A percentile compares a stretch with the other conserved stretches of the same genome.
These are phyloP conservation scores for Drosophila santomea DNA, from an alignment of 1,140 invertebrate genomes.

Conservation along the genomic window DNA sequence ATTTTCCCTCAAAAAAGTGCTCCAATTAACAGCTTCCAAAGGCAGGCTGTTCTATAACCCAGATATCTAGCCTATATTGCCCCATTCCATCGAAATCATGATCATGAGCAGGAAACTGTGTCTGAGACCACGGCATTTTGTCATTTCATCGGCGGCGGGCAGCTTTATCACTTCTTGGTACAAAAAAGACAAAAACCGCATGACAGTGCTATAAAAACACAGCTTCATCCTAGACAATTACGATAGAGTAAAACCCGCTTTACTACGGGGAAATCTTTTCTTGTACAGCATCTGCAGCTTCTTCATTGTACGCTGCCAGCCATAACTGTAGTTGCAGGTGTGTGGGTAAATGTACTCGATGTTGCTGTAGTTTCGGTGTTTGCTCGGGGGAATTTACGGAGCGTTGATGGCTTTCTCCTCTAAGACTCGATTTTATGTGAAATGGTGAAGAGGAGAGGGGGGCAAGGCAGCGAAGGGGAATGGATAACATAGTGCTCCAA, in stretches of 20 bases:
- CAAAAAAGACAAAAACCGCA: constrained; percentile 20
- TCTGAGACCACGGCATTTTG: constrained; percentile 37
- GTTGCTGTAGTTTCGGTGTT: constrained; percentile 57
- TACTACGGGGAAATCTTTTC: constrained; percentile 70
- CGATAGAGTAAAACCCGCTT: constrained; percentile 46
- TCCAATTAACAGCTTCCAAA: constrained; percentile 12
- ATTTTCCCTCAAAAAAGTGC: not conserved
- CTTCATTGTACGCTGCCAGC: constrained; percentile 8
- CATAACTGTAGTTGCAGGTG: constrained; percentile 58
- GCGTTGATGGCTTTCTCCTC: constrained; percentile 76
- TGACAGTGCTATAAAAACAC: constrained; percentile 43
- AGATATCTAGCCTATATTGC: constrained; percentile 18
- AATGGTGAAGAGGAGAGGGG: not conserved
- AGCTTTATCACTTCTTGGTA: constrained; percentile 27
- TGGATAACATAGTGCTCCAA: constrained; percentile 26
- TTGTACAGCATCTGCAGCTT: constrained; percentile 50
- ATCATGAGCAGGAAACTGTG: constrained; percentile 45
- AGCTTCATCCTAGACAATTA: constrained; percentile 48
- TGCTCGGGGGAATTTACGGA: constrained; percentile 62
- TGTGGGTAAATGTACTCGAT: constrained; percentile 14
- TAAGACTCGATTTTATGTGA: constrained; percentile 24
- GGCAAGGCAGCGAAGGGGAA: not conserved
- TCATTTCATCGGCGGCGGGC: constrained; percentile 37
- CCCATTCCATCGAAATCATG: constrained; percentile 24
- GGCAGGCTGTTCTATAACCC: constrained; percentile 7